Evolutionary conservation across 1,140 invertebrate genomes (phyloP).

Genomic region (Brachystomella parvula): DNA sequence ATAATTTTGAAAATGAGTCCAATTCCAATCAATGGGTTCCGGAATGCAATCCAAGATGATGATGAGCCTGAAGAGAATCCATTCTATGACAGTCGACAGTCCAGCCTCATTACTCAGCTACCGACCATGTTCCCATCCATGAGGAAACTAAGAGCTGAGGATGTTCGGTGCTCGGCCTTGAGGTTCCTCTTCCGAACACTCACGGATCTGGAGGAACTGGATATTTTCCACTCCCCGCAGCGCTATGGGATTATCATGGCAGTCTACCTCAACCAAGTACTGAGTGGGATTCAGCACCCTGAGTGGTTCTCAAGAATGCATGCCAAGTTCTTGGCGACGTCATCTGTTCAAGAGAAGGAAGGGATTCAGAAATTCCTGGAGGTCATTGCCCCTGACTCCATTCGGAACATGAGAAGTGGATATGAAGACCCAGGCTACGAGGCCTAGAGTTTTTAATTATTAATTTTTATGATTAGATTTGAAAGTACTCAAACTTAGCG

Average conservation of each 20-base stretch:
- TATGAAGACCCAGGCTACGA: background rate
- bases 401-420: background rate
- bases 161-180: background rate
- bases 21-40: too few species aligned
- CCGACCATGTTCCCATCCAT: background rate
- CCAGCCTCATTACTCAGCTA: background rate
- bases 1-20: background rate
- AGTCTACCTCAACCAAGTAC: background rate
- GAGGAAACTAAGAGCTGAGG: background rate
- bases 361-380: background rate
- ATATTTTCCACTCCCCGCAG: background rate
- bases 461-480: background rate
- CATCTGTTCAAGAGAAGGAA: background rate
- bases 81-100: background rate
- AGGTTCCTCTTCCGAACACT: background rate
- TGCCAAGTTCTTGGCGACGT: background rate
- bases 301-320: background rate
- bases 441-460: background rate
- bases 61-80: too few species aligned
- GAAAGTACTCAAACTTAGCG: background rate
- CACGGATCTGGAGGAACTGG: background rate
- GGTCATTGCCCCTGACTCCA: background rate
- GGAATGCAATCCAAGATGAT: too few species aligned
- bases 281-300: background rate
- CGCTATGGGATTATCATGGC: background rate